These are phyloP conservation scores for Athalia rosae DNA, from an alignment of 2,888 invertebrate genomes.

Conservation along the genomic window DNA sequence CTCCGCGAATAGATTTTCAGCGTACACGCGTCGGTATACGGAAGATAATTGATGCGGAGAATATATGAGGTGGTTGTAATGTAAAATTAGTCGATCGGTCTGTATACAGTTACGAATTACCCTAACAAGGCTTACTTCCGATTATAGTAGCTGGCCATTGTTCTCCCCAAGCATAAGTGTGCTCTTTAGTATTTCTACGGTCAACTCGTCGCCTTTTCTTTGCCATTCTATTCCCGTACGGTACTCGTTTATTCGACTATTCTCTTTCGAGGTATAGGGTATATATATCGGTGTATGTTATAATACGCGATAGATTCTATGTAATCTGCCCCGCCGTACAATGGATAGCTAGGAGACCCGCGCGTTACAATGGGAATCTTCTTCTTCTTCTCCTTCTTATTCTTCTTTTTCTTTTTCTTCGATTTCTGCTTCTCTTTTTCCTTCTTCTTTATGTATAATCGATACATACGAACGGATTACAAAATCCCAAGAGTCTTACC, in stretches of 20 bases:
- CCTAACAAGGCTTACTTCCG: constrained; percentile 71
- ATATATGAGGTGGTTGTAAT: constrained; percentile 54
- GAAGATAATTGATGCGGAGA: constrained; percentile 40
- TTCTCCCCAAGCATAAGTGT: constrained; percentile 57
- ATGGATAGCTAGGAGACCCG: constrained; percentile 47
- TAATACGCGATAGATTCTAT: constrained; percentile 66
- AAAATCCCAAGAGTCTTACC: constrained; percentile 43
- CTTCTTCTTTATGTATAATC: constrained; percentile 40
- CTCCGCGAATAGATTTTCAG: too few relatives aligned
- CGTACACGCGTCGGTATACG: not conserved
- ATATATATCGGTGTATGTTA: not conserved
- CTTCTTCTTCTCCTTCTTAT: not conserved
- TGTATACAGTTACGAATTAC: constrained; percentile 70
- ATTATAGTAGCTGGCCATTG: constrained; percentile 57
- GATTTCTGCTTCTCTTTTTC: too few relatives aligned
- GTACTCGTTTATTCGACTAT: constrained; percentile 68
- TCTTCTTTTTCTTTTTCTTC: too few relatives aligned
- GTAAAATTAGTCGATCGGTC: constrained; percentile 65
- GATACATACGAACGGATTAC: constrained; percentile 51
- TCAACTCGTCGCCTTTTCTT: constrained; percentile 42
- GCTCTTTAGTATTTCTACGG: constrained; percentile 55
- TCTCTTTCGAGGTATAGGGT: constrained; percentile 59
- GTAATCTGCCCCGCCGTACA: constrained; percentile 59
- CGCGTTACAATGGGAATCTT: constrained; percentile 44
- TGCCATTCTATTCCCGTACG: constrained; percentile 57